Evolutionary conservation across 2,113 vertebrate genomes (phyloP), one percentile per base, ranked within the genome.

Genomic region (Pseudopipra pipra): DNA sequence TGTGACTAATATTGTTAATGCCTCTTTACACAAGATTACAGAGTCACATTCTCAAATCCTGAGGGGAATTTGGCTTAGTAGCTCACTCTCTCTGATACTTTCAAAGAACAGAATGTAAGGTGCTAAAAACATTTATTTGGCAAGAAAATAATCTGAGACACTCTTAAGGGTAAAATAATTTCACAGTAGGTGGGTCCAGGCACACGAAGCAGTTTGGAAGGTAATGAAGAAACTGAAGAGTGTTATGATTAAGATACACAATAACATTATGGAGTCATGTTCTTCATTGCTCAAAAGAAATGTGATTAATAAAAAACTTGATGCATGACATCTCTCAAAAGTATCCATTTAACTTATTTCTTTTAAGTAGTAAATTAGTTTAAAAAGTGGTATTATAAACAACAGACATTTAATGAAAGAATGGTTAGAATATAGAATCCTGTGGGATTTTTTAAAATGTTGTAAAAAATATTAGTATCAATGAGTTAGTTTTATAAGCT

Each of bases 31-130:
- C 75, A 88, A 96, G 96, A 96, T 95, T 96, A 96, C 31, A 88
- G 93, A 96, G 88, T 95, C 96, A 96, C 95, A 97, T 90, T 97
- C 90, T 96, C 90, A 97, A 96, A 97, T 96, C 95, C 91, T 74
- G 71, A 89, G 41, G 93, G 88, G 92, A 94, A 96, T 96, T 96
- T 96, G 94, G 95, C 94, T 95, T 92, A 96, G 62, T 77, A 62
- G 77, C 37, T 96, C 88, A 82, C 87, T 22, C 65, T 93, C 66
- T 95, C 91, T 93, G 94, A 95, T 92, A 85, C 49, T 82, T 94
- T 75, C 88, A 83, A 86, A 76, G 94, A 90, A 95, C 88, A 90
- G 70, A 91, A 93, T 73, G 68, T 86, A 93, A 96, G 88, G 77
- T 96, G 59, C 88, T 96, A 89, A 91, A 97, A 88, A 85, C 68